Evolutionary conservation across 64 coral and sea anemone genomes (phyloP).

Genomic region (Actinia tenebrosa): DNA sequence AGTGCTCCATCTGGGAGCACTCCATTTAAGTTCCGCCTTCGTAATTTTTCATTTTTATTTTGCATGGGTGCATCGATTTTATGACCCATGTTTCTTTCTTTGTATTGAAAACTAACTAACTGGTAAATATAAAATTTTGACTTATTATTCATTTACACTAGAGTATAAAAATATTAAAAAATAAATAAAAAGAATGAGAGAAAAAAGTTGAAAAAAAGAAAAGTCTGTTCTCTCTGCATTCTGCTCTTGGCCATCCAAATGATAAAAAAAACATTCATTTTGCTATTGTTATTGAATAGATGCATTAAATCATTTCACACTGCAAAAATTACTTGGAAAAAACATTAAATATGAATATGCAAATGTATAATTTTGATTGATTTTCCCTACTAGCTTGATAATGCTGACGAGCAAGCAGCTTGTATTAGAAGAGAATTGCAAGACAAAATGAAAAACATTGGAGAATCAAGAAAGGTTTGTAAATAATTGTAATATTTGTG

Average conservation of each 20-base stretch:
- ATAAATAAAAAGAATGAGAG: not conserved
- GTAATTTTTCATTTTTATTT: not conserved
- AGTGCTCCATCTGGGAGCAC: not conserved
- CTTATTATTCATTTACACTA: no score
- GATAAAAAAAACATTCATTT: no score
- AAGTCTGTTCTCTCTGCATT: no score
- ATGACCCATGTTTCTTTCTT: no score
- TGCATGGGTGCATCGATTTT: no score
- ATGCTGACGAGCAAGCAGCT: conserved; percentile 90
- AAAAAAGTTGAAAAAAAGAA: not conserved
- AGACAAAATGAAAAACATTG: conserved; percentile 52
- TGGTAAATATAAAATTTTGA: no score
- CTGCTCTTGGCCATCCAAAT: no score
- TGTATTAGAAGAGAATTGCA: conserved; percentile 94
- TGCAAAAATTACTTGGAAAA: no score
- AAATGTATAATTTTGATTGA: not conserved
- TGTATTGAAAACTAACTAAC: no score
- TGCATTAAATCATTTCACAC: no score
- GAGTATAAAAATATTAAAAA: no score
- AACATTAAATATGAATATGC: not conserved
- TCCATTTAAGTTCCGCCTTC: not conserved
- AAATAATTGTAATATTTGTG: not conserved
- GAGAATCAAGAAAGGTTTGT: conserved; percentile 65
- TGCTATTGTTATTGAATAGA: no score
- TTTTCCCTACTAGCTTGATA: conserved; percentile 59